Evolutionary conservation across 2,797 vertebrate species (phyloP).

Genomic region (Sebastolobus alascanus): DNA sequence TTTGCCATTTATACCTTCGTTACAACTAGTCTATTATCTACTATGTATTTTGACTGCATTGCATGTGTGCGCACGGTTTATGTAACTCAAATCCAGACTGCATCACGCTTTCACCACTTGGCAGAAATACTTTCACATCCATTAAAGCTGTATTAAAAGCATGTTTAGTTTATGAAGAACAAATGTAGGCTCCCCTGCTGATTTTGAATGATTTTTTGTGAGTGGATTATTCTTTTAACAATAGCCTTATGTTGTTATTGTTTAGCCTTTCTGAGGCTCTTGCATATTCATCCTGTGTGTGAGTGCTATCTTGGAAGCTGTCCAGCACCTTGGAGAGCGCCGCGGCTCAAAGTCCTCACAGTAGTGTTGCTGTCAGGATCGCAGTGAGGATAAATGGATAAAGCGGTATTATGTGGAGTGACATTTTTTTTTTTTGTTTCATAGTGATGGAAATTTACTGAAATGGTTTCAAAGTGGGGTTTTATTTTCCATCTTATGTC

Average conservation of each 20-base stretch:
- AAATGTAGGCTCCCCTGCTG: too few species aligned
- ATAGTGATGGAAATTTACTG: background rate
- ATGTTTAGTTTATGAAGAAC: background rate
- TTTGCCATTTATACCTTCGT: background rate
- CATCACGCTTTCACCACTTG: background rate
- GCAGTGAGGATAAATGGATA: background rate
- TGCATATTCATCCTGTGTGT: background rate
- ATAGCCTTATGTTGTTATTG: background rate
- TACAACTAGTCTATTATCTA: background rate
- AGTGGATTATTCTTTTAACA: background rate
- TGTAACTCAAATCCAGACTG: background rate
- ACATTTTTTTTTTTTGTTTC: background rate
- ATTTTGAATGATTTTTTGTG: background rate
- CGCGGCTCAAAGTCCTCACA: background rate
- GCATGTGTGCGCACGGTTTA: background rate
- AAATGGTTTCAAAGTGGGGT: background rate
- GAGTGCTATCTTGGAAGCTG: too few species aligned
- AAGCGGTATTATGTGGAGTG: background rate
- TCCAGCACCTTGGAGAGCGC: background rate
- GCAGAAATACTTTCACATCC: background rate
- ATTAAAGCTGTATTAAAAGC: background rate
- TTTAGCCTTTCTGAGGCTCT: background rate
- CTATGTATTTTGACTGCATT: background rate
- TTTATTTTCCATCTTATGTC: background rate
- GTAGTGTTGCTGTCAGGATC: background rate